phyloP scores from a whole-genome alignment of 2,888 invertebrate genomes.

The Cerastis leucographa region DNA sequence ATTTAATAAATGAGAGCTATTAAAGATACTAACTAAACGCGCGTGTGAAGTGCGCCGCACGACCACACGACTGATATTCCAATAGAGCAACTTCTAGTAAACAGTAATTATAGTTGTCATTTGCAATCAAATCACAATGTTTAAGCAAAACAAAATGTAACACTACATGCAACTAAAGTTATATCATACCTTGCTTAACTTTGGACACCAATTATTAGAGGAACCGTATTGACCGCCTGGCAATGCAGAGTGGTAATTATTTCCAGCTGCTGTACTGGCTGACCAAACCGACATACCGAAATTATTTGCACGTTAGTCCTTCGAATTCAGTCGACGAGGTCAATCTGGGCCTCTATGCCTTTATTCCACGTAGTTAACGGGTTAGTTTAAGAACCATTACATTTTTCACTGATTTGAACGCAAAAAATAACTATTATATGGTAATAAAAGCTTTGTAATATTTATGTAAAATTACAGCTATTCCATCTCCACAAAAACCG shows the following conservation, averaged over 20 bases:
- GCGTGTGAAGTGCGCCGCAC: conserved; percentile 55
- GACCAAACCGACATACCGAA: conserved; percentile 94
- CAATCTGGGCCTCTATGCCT: conserved; percentile 69
- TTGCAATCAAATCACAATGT: conserved; percentile 55
- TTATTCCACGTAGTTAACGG: conserved; percentile 37
- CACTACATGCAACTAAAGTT: conserved; percentile 63
- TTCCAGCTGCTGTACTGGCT: conserved; percentile 92
- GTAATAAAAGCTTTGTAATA: conserved; percentile 17
- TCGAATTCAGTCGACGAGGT: conserved; percentile 85
- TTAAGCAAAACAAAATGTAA: conserved; percentile 62
- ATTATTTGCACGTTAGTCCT: conserved; percentile 85
- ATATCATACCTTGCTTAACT: conserved; percentile 87
- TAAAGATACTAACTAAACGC: conserved; percentile 17
- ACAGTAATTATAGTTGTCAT: conserved; percentile 60
- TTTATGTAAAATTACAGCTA: conserved; percentile 40
- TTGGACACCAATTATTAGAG: conserved; percentile 88
- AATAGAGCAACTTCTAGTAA: conserved; percentile 58
- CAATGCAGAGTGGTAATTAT: conserved; percentile 86
- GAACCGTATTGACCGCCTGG: conserved; percentile 85
- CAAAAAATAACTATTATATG: not conserved
- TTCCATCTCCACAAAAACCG: conserved; percentile 45
- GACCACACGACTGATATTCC: conserved; percentile 58
- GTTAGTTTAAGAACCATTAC: conserved; percentile 37
- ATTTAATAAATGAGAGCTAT: conserved; percentile 11
- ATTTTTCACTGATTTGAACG: conserved; percentile 38